Conservation (phyloP, 2,888 invertebrate species). For the Callimorpha dominula region DNA sequence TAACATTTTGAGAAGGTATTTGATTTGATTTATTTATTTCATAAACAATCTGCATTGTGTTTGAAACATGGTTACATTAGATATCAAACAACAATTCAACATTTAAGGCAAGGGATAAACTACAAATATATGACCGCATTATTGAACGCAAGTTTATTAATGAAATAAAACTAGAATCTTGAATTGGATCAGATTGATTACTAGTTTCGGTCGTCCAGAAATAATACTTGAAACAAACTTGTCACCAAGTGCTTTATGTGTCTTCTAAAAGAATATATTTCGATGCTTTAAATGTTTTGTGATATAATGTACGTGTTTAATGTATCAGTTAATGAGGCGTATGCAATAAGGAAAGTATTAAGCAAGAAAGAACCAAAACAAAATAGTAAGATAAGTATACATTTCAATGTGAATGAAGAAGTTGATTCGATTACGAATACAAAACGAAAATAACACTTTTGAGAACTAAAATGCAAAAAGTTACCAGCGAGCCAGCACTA, state of each 20-base stretch:
- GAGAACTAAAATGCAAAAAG: background rate
- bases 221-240: background rate
- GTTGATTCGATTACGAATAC: background rate
- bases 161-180: background rate
- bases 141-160: background rate
- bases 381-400: background rate
- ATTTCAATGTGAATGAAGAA: background rate
- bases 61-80: too few species aligned
- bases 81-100: too few species aligned
- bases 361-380: background rate
- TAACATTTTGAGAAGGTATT: background rate
- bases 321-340: background rate
- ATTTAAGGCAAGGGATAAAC: too few species aligned
- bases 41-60: too few species aligned
- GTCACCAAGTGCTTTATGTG: background rate
- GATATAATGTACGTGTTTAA: background rate
- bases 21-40: too few species aligned
- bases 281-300: background rate
- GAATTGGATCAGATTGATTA: background rate
- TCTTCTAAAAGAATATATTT: background rate
- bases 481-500: slow-evolving; percentile 6
- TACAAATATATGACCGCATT: too few species aligned
- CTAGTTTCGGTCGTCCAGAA: background rate
- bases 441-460: background rate
- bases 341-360: background rate